Evolutionary conservation across 2,888 invertebrate species (phyloP).

Genomic region (Lumbricus terrestris): DNA sequence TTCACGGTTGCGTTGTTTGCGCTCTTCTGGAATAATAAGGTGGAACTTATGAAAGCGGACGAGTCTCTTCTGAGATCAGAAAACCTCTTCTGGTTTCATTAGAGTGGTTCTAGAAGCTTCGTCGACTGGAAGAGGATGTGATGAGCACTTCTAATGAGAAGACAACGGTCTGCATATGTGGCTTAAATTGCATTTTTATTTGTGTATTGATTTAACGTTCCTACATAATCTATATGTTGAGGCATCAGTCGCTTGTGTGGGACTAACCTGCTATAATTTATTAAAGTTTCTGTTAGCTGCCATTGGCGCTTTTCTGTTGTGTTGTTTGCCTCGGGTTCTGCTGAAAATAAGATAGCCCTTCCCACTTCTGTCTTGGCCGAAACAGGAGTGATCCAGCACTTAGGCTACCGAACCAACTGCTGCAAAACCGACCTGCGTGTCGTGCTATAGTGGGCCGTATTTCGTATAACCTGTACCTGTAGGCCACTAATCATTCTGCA

Average conservation of each 20-base stretch:
- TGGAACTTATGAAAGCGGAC: neutral
- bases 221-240: neutral
- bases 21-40: neutral
- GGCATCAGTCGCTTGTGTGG: neutral
- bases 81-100: neutral
- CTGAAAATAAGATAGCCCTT: no score
- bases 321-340: no score
- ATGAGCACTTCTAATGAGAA: neutral
- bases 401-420: no score
- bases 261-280: no score
- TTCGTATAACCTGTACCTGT: no score
- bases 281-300: no score
- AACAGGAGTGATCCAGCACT: no score
- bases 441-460: no score
- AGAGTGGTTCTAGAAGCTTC: neutral
- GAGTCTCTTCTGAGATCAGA: neutral
- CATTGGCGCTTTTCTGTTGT: no score
- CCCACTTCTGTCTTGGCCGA: no score
- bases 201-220: neutral
- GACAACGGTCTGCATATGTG: neutral
- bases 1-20: neutral
- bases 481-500: no score
- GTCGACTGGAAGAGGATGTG: neutral
- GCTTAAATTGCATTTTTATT: neutral
- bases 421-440: no score